A percentile compares a stretch with the other conserved stretches of the same genome.
These are phyloP conservation scores for Adoxophyes honmai DNA, from an alignment of 1,140 invertebrate species.

Conservation along the genomic window DNA sequence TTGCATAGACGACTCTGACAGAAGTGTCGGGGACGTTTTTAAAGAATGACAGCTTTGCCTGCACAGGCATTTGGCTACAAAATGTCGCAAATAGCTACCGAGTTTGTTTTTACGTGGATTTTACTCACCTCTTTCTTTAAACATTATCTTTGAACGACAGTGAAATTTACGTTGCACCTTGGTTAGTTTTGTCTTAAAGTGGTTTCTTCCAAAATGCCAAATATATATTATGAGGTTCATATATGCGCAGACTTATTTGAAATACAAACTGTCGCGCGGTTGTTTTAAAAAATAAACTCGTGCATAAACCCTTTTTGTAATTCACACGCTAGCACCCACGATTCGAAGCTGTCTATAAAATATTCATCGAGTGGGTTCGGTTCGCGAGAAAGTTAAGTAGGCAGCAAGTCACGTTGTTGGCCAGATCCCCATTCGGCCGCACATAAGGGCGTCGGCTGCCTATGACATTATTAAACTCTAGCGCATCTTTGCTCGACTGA, in stretches of 20 bases:
- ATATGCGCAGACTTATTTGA: too few relatives aligned
- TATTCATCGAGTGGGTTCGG: slow-evolving; percentile 1
- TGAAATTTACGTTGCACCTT: too few relatives aligned
- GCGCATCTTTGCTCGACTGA: slow-evolving; percentile 58
- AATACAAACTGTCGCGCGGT: too few relatives aligned
- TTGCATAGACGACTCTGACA: slow-evolving; percentile 15
- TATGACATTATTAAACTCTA: slow-evolving; percentile 67
- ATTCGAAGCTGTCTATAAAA: slow-evolving; percentile 5
- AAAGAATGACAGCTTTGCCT: slow-evolving; percentile 52
- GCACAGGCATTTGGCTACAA: slow-evolving; percentile 36
- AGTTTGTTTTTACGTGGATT: slow-evolving; percentile 36
- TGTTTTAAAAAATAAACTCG: background rate
- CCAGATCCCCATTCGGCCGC: slow-evolving; percentile 19
- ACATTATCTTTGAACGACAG: too few relatives aligned
- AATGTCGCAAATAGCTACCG: slow-evolving; percentile 43
- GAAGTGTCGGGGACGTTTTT: slow-evolving; percentile 51
- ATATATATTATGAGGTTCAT: too few relatives aligned
- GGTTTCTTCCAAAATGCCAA: too few relatives aligned
- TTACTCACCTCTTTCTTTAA: slow-evolving; percentile 25
- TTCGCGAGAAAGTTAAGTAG: slow-evolving; percentile 9
- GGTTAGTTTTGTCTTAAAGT: too few relatives aligned
- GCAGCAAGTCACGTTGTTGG: slow-evolving; percentile 32
- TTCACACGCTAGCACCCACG: background rate
- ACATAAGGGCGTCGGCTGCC: slow-evolving; percentile 30
- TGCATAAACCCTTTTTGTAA: slow-evolving; percentile 18